Conservation (phyloP, 2,888 invertebrate species). For the Sminthurinus aureus region DNA sequence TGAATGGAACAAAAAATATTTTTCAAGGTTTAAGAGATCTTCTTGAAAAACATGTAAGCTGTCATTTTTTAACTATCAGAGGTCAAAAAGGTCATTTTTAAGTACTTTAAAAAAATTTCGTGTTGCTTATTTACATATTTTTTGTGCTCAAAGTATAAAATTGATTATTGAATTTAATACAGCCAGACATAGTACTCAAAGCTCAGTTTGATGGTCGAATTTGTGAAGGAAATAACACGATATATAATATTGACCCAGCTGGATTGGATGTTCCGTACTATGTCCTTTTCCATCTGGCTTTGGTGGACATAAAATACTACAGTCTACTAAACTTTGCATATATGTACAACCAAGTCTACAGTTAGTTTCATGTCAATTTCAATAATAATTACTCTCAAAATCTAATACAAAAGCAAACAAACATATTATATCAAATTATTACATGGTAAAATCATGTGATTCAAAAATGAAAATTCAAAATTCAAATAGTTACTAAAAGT, state of each 20-base stretch:
- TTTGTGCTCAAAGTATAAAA: not conserved
- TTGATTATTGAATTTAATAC: not conserved
- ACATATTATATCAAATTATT: not conserved
- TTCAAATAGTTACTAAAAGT: too few species aligned
- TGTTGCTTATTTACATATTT: not conserved
- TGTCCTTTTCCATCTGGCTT: slow-evolving; percentile 39
- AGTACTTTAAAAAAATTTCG: not conserved
- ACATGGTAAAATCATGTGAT: not conserved
- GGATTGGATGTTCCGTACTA: slow-evolving; percentile 43
- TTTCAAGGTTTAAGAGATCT: slow-evolving; percentile 24
- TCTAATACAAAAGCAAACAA: not conserved
- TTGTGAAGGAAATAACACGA: slow-evolving; percentile 30
- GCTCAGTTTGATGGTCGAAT: slow-evolving; percentile 33
- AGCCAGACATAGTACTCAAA: slow-evolving; percentile 39
- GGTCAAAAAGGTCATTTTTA: too few species aligned
- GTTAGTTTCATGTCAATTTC: slow-evolving; percentile 15
- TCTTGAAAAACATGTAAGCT: not conserved
- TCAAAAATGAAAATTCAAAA: too few species aligned
- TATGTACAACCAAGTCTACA: slow-evolving; percentile 36
- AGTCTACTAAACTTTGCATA: slow-evolving; percentile 25
- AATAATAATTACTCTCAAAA: too few species aligned
- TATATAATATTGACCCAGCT: slow-evolving; percentile 39
- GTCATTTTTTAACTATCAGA: not conserved
- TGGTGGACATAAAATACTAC: slow-evolving; percentile 40
- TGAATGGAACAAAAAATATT: slow-evolving; percentile 17